phyloP scores from a whole-genome alignment of 2,113 vertebrate species.

The Psilopsiagon aurifrons region DNA sequence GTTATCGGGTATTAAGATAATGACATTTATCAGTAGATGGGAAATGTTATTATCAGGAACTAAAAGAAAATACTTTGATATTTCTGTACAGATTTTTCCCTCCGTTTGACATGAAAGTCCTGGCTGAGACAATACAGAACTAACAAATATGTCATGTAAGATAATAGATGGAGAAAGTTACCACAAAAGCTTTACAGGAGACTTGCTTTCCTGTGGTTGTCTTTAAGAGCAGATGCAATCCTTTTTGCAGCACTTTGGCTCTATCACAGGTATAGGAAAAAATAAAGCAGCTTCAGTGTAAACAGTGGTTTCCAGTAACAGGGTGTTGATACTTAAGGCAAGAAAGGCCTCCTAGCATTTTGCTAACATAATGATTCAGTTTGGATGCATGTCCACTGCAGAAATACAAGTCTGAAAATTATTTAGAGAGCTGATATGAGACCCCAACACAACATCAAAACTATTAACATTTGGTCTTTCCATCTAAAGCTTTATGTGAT shows the following conservation, averaged over 20 bases:
- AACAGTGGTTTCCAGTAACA: not conserved
- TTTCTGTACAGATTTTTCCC: constrained; percentile 56
- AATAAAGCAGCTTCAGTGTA: not conserved
- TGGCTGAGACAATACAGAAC: constrained; percentile 42
- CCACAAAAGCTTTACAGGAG: not conserved
- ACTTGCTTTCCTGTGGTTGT: not conserved
- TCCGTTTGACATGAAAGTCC: constrained; percentile 15
- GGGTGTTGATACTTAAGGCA: not conserved
- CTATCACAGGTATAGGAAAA: not conserved
- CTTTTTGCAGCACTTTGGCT: not conserved
- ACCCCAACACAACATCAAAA: not conserved
- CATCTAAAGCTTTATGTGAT: not conserved
- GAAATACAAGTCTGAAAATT: not conserved
- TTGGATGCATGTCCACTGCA: not conserved
- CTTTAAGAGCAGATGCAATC: not conserved
- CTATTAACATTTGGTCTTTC: not conserved
- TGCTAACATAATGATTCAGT: not conserved
- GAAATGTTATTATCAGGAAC: not conserved
- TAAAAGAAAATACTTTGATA: constrained; percentile 52
- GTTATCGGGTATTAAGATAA: constrained; percentile 51
- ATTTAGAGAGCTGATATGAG: not conserved
- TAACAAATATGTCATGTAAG: constrained; percentile 6
- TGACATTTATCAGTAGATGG: not conserved
- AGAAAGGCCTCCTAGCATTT: not conserved
- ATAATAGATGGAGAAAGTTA: not conserved